Base-by-base conservation (phyloP, 2,113 vertebrate genomes). In the Argyrosomus japonicus region DNA sequence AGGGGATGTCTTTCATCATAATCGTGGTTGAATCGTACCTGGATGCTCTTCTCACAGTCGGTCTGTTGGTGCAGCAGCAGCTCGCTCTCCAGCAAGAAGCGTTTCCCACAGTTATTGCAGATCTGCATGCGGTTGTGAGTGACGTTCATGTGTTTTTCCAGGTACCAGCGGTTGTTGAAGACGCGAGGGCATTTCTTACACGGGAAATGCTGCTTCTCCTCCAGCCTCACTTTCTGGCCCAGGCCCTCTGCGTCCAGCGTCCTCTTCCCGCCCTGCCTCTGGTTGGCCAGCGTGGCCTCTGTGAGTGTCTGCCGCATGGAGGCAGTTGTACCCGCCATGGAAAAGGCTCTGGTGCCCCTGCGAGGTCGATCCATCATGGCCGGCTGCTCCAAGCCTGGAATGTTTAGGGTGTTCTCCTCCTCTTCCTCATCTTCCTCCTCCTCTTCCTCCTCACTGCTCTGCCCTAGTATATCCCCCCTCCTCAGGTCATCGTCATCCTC, bases 81-180 rank as follows among this genome's bases (percentile, higher is more conserved):
- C 91, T 99, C 98, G 0, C 97, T 98, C 94, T 99, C 98, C 72
- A 99, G 94, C 83, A 98, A 91, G 93, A 99, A 99, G 85, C 97
- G 96, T 48, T 99, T 99, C 90, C 98, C 97, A 0, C 98, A 99
- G 92, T 97, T 96, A 85, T 96, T 97, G 0, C 98, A 99, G 95
- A 98, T 97, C 95, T 99, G 97, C 98, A 98, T 97, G 79, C 98
- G 97, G 89, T 97, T 98, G 94, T 99, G 98, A 0, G 98, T 98
- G 93, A 99, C 97, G 0, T 97, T 99, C 96, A 98, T 97, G 96
- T 99, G 98, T 67, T 99, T 99, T 82, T 99, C 97, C 95, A 99
- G 94, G 92, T 99, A 99, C 98, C 98, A 99, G 90, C 97, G 97
- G 93, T 98, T 99, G 95, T 99, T 99, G 93, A 99, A 99, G 57